Evolutionary conservation across 2,888 invertebrate genomes (phyloP), one percentile per base, ranked within the genome.

Genomic region (Orthosia cruda): DNA sequence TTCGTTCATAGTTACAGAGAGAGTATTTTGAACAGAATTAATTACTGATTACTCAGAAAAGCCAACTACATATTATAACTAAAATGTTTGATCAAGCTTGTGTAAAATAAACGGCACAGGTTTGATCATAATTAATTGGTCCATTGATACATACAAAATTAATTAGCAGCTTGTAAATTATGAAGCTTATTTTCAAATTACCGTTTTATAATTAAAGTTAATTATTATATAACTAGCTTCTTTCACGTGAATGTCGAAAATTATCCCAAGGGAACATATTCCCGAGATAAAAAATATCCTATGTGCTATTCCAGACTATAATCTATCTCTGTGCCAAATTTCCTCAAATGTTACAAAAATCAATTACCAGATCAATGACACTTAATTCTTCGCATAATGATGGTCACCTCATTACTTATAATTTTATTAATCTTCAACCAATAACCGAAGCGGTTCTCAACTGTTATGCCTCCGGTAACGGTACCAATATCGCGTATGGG

Each of bases 401-500:
- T 68, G 54, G 59, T 66, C 49, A 52, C 26, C 32, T 23, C 23
- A 49, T 49, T 3, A 18, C 11, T 49, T 13, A 15, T 20, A 61
- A 63, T 69, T 66, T 84, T 69, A 80, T 74, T 73, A 74, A 50
- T 64, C 13, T 55, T 58, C 54, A 59, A 55, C 77, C 63, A 75
- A 83, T 81, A 80, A 79, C 75, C 59, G 59, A 55, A 71, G 69
- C 52, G 45, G 68, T 77, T 67, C 62, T 49, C 61, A 61, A 72
- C 79, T 67, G 83, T 86, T 77, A 87, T 79, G 79, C 68, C 61
- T 76, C 77, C 70, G 83, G 84, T 87, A 88, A 81, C 81, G 77
- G 83, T 76, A 80, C 79, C 64, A 55, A 76, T 80, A 83, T 84
- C 76, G 79, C n/a, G 83, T 88, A 85, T 81, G 69, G 75, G 70